Percentiles rank a stretch among this genome's conserved stretches.
phyloP scores from a whole-genome alignment of 2,888 invertebrate species.

The Furcula furcula region DNA sequence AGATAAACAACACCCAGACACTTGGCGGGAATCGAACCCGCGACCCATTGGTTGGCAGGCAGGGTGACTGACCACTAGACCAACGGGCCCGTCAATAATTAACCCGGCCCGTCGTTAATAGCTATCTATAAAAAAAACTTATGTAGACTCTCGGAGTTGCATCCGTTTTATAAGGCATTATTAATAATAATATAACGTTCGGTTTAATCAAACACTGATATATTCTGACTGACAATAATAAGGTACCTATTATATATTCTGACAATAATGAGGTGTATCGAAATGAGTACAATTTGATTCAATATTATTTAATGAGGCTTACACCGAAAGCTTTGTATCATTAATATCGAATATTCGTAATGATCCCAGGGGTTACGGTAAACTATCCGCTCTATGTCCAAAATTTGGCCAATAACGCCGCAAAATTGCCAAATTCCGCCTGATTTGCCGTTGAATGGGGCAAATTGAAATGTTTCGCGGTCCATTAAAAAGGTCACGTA shows the following conservation, averaged over 20 bases:
- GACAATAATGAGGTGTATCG: neutral
- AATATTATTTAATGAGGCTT: conserved; percentile 50
- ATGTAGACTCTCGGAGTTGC: too few relatives aligned
- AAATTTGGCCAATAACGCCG: conserved; percentile 60
- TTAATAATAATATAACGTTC: too few relatives aligned
- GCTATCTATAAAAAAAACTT: too few relatives aligned
- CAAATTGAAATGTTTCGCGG: conserved; percentile 66
- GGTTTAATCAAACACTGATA: too few relatives aligned
- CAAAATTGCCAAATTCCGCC: conserved; percentile 59
- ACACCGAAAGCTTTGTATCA: conserved; percentile 58
- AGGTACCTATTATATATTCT: neutral
- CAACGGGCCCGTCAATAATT: too few relatives aligned
- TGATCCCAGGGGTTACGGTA: conserved; percentile 55
- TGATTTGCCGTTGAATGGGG: conserved; percentile 61
- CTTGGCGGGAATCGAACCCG: too few relatives aligned
- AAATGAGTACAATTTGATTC: conserved; percentile 9
- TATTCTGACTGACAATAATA: too few relatives aligned
- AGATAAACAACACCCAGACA: too few relatives aligned
- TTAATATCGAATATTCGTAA: conserved; percentile 60
- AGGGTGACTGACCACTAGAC: too few relatives aligned
- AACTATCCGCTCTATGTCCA: conserved; percentile 55
- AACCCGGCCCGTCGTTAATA: too few relatives aligned
- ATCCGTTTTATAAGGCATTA: too few relatives aligned
- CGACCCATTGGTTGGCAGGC: too few relatives aligned
- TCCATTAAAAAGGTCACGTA: conserved; percentile 54